Base-by-base conservation (phyloP, 2,797 vertebrate genomes). In the Sternarchorhynchus goeldii region DNA sequence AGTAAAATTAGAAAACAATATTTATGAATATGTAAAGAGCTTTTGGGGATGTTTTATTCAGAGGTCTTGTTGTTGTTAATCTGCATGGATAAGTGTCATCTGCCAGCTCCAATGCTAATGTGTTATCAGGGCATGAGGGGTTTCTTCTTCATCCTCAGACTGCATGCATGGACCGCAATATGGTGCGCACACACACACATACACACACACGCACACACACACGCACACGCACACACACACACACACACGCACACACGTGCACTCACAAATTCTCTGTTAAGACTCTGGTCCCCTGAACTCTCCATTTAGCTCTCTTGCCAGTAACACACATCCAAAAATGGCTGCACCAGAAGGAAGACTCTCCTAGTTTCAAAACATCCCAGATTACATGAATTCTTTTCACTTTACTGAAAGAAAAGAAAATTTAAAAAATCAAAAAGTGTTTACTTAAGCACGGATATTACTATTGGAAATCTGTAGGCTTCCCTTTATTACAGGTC, bases 41-140 rank as follows among this genome's bases (percentile, higher is more conserved):
- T 66, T 72, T 36, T 56, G 62, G 57, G 58, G 57, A 83, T 86
- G 80, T 83, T 86, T 86, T 86, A 86, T 86, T 85, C 83, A 86
- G 64, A 75, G 41, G 78, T 62, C 73, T 82, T 71, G 50, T 77
- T 82, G 79, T 73, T 81, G 71, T 56, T 83, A 84, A 86, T 86
- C 81, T 86, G 73, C 78, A 86, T 73, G 57, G 81, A 83, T 82
- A 80, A 80, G 80, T 80, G 81, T 82, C 80, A 83, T 85, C 83
- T 82, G 75, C 83, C 75, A 80, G 79, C 80, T 80, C 83, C 74
- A 81, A 85, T 83, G 77, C 76, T 85, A 86, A 85, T 85, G 80
- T 83, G 83, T 86, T 81, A 83, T 69, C 39, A 73, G 72, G 62
- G 75, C 77, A 65, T 71, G 66, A 76, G 67, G 79, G 77, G 58